A percentile compares a stretch with the other conserved stretches of the same genome.
Evolutionary conservation across 2,797 vertebrate species (phyloP).

Genomic region (Syndactyla subalaris): DNA sequence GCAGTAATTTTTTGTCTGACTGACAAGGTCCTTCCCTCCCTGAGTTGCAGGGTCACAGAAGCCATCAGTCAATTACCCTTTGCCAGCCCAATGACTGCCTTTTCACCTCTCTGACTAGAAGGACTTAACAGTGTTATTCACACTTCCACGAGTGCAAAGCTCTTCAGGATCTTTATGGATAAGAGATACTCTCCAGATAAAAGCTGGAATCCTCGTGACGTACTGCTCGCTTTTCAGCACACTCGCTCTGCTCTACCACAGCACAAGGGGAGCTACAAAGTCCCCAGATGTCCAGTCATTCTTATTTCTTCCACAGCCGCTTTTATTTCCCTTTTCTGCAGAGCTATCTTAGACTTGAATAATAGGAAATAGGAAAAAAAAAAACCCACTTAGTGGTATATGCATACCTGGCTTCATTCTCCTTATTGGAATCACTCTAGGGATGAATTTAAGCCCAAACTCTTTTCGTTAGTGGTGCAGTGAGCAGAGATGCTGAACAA

Average conservation of each 20-base stretch:
- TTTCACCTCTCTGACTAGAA: conserved; percentile 48
- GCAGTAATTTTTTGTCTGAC: conserved; percentile 29
- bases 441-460: background rate
- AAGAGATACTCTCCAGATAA: conserved; percentile 41
- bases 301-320: background rate
- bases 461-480: background rate
- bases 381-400: background rate
- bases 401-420: background rate
- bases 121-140: conserved; percentile 52
- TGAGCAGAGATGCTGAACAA: background rate
- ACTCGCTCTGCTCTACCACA: background rate
- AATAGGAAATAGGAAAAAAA: background rate
- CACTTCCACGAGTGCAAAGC: conserved; percentile 38
- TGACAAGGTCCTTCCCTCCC: conserved; percentile 50
- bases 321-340: background rate
- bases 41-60: conserved; percentile 36
- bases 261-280: background rate
- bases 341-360: background rate
- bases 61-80: conserved; percentile 63
- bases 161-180: conserved; percentile 23
- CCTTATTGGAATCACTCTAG: background rate
- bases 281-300: background rate
- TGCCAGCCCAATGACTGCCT: conserved; percentile 45
- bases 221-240: background rate
- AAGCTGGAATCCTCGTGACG: background rate